Evolutionary conservation across 2,797 vertebrate species (phyloP), one percentile per base, ranked within the genome.

Genomic region (Phalloptychus januarius): DNA sequence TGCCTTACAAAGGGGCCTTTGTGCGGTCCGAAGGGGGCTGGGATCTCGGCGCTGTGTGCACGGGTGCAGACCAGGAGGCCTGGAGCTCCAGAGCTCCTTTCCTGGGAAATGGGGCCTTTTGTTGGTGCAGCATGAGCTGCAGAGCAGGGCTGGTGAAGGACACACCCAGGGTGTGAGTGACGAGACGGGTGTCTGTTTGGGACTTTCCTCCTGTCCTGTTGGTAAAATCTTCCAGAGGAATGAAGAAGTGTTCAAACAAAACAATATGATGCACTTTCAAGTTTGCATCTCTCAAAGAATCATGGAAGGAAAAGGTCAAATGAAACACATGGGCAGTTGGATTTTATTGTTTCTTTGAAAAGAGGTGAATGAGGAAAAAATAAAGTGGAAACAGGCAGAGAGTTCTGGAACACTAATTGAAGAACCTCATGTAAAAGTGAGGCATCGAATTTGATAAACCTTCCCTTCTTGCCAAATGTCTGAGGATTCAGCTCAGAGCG

Each of bases 1-100:
- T 94, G 87, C 73, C 79, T 84, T 83, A 95, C 94, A 95, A 95
- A 90, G 82, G 89, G 86, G 84, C 89, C 94, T 95, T 94, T 95
- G 94, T 95, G 90, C 77, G 65, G 74, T 65, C 75, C 81, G 82
- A 87, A 92, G 89, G 93, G 93, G 91, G 92, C 88, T 88, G 89
- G 89, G 91, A 89, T 88, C 87, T 78, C 78, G 79, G 86, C 74
- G 79, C 54, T 82, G 86, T 58, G 83, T 71, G 77, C 74, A 80
- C 75, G 78, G 8, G 78, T 70, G 80, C 63, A 79, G 73, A 71
- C 56, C n/a, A 31, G 81, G 75, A 87, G 85, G 86, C 82, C 85
- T 71, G 38, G 72, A 86, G 67, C 84, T 75, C 25, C 74, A 79
- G 70, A 86, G 83, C 46, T 89, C 87, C 87, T 86, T 89, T 84